These are phyloP conservation scores for Sipha flava DNA, from an alignment of 1,140 invertebrate genomes.

Conservation along the genomic window DNA sequence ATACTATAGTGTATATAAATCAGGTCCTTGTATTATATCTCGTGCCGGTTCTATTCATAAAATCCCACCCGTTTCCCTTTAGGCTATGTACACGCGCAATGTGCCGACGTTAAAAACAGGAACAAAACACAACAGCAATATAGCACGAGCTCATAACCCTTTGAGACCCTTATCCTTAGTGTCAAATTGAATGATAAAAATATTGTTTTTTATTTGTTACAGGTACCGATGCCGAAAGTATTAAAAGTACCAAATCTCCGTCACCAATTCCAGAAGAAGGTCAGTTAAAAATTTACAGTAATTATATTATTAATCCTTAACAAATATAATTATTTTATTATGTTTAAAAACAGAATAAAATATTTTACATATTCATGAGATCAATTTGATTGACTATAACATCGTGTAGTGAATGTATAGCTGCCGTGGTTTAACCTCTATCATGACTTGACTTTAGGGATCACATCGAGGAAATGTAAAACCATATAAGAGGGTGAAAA, in stretches of 20 bases:
- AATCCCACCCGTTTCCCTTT: background rate
- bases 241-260: background rate
- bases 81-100: background rate
- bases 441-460: background rate
- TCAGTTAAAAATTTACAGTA: background rate
- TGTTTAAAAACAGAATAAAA: too few species aligned
- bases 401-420: background rate
- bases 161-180: background rate
- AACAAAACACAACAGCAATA: background rate
- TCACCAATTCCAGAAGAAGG: constrained; percentile 14
- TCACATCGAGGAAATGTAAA: constrained; percentile 1
- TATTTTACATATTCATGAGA: background rate
- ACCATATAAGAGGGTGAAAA: constrained; percentile 26
- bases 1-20: background rate
- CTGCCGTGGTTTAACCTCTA: background rate
- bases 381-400: background rate
- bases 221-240: constrained; percentile 17
- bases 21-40: background rate
- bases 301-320: too few species aligned
- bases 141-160: constrained; percentile 14
- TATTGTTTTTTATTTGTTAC: background rate
- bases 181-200: background rate
- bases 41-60: background rate
- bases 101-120: background rate
- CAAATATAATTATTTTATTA: too few species aligned